Percentiles rank a stretch among this genome's conserved stretches.
phyloP scores from a whole-genome alignment of 2,113 vertebrate species.

The Aphelocoma coerulescens region DNA sequence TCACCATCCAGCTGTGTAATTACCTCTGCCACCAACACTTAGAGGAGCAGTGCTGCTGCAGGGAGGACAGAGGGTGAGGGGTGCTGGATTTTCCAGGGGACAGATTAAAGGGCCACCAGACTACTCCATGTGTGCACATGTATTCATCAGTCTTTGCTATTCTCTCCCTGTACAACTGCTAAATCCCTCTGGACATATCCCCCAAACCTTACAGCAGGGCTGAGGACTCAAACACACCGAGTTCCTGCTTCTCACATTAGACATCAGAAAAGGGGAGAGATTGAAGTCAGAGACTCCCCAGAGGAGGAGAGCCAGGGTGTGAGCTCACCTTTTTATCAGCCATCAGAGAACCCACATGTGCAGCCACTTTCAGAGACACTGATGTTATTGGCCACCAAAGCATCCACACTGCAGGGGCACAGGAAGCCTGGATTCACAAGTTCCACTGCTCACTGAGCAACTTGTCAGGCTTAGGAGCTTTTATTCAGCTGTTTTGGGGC shows the following conservation, averaged over 20 bases:
- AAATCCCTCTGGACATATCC: neutral
- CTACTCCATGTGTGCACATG: no score
- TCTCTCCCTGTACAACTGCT: neutral
- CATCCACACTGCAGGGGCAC: neutral
- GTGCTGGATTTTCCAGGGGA: neutral
- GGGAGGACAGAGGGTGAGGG: neutral
- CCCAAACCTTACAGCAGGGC: neutral
- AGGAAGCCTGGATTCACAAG: slow-evolving; percentile 8
- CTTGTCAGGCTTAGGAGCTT: slow-evolving; percentile 11
- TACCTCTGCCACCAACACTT: neutral
- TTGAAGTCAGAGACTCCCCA: neutral
- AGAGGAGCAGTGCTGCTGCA: neutral
- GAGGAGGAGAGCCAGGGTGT: neutral
- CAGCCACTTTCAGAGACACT: neutral
- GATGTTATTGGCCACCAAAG: slow-evolving; percentile 11
- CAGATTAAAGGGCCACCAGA: neutral
- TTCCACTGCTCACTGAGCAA: neutral
- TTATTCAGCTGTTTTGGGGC: neutral
- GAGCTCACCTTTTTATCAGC: slow-evolving; percentile 25
- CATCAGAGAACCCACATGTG: neutral
- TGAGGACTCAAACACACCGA: neutral
- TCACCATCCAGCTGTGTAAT: neutral
- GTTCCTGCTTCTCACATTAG: neutral
- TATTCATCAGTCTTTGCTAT: neutral
- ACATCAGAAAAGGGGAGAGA: neutral